Conservation (phyloP, 2,113 vertebrate genomes). For the Maccullochella peelii region DNA sequence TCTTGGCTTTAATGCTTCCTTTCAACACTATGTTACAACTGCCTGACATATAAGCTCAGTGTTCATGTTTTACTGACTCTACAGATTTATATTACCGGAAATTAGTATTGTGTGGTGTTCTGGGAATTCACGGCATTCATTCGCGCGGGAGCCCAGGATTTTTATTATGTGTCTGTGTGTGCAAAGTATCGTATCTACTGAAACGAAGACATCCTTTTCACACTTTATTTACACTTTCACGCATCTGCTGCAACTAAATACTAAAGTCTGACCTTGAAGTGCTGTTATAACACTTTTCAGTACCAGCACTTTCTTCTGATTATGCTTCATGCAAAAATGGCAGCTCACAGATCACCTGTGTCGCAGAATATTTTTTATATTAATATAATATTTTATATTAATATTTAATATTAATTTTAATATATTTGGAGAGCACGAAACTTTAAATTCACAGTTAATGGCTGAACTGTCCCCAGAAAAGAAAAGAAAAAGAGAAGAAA, state of each 20-base stretch:
- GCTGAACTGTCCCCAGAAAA: too few relatives aligned
- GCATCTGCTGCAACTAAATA: not conserved
- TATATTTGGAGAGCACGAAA: too few relatives aligned
- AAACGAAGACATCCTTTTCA: not conserved
- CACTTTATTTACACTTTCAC: not conserved
- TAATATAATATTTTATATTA: too few relatives aligned
- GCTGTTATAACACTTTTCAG: not conserved
- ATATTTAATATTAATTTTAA: too few relatives aligned
- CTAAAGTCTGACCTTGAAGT: not conserved
- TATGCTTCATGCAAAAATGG: not conserved
- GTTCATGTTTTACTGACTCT: not conserved
- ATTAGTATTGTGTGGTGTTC: not conserved
- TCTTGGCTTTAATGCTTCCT: not conserved
- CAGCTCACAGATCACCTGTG: not conserved
- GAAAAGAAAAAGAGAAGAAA: too few relatives aligned
- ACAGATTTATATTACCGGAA: not conserved
- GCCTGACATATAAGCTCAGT: not conserved
- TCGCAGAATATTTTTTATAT: not conserved
- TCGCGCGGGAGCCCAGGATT: too few relatives aligned
- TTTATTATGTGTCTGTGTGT: not conserved
- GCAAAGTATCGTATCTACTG: not conserved
- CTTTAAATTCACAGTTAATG: too few relatives aligned
- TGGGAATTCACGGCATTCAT: not conserved
- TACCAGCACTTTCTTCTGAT: not conserved
- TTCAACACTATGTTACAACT: not conserved